phyloP scores from a whole-genome alignment of 2,113 vertebrate species.

The Tylochromis polylepis region DNA sequence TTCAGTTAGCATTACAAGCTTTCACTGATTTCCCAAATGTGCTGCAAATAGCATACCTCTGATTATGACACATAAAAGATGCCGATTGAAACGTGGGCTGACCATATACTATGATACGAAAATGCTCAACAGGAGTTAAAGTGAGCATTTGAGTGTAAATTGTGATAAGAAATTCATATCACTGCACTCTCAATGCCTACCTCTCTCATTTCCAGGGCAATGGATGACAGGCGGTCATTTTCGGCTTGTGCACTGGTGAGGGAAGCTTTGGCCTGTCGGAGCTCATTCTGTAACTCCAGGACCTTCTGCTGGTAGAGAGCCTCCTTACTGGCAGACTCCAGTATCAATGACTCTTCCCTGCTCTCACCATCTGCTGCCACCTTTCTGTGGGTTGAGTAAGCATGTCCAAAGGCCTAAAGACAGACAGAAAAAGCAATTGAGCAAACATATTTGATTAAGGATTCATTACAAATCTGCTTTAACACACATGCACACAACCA shows the following conservation, averaged over 20 bases:
- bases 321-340: conserved; percentile 96
- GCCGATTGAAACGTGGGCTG: neutral
- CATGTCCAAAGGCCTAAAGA: conserved; percentile 93
- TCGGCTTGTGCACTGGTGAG: conserved; percentile 85
- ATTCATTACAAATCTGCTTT: neutral
- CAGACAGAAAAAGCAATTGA: neutral
- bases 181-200: conserved; percentile 47
- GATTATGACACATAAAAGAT: neutral
- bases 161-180: neutral
- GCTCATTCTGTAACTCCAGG: conserved; percentile 90
- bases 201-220: conserved; percentile 90
- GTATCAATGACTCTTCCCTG: conserved; percentile 93
- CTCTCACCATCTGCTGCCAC: conserved; percentile 96
- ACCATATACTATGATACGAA: neutral
- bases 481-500: neutral
- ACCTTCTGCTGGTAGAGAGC: conserved; percentile 92
- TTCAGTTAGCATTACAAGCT: neutral
- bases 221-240: conserved; percentile 85
- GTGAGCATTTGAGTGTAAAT: neutral
- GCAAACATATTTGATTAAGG: neutral
- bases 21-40: neutral
- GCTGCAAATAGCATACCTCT: neutral
- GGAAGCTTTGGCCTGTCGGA: conserved; percentile 84
- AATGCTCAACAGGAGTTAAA: neutral
- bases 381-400: conserved; percentile 91